Evolutionary conservation across 1,140 invertebrate species (phyloP).

Genomic region (Musca domestica): DNA sequence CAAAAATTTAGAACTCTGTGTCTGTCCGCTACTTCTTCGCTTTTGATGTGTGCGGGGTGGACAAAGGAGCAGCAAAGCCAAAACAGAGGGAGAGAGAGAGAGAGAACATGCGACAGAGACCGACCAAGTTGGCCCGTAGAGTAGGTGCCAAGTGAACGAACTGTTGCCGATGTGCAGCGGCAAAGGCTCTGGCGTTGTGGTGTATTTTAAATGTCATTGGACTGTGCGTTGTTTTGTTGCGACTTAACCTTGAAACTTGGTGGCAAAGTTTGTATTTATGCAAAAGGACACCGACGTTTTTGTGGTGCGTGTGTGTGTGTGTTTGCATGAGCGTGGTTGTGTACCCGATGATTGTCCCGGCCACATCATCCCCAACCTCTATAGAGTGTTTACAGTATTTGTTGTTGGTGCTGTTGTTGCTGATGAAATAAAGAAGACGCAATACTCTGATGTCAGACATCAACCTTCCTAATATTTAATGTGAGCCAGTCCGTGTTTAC

Average conservation of each 20-base stretch:
- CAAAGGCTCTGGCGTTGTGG: neutral
- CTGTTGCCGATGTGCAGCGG: neutral
- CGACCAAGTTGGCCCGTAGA: too few species aligned
- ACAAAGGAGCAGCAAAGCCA: too few species aligned
- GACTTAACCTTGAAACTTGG: conserved; percentile 24
- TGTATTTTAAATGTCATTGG: conserved; percentile 23
- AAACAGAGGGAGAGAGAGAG: too few species aligned
- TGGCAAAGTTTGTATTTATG: conserved; percentile 21
- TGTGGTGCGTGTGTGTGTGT: neutral
- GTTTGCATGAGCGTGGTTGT: neutral
- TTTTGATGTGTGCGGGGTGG: too few species aligned
- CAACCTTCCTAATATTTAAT: conserved; percentile 8
- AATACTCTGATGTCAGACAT: conserved; percentile 1
- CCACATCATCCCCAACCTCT: conserved; percentile 2
- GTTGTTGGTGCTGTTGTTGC: too few species aligned
- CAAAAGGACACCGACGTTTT: conserved; percentile 25
- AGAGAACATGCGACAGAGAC: neutral
- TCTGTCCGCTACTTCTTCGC: too few species aligned
- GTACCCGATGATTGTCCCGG: neutral
- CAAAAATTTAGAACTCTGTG: too few species aligned
- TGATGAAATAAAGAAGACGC: conserved; percentile 7
- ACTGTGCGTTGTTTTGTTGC: conserved; percentile 6
- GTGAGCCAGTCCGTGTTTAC: too few species aligned
- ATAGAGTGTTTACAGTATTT: too few species aligned
- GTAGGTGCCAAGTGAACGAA: conserved; percentile 13